Base-by-base conservation (phyloP, 2,888 invertebrate species). In the Stratiomys singularior region DNA sequence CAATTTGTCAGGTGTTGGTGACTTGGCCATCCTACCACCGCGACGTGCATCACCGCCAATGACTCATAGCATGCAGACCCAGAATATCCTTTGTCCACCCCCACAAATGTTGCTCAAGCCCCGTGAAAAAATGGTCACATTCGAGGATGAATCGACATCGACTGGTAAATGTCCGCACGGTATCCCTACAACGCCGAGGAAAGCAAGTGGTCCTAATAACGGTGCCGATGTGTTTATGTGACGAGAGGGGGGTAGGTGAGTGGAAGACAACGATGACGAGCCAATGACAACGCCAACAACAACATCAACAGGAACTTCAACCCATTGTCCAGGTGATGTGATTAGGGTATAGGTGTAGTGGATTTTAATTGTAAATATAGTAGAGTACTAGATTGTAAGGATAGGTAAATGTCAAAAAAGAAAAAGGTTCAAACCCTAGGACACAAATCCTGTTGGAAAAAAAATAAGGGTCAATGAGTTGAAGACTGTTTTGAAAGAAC, bases 171-270 rank as follows among this genome's bases (percentile, higher is more conserved):
- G 87, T 80, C 86, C 88, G 83, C 88, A 89, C 81, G 86, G 86
- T 15, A 83, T 88, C 83, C 86, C 86, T 80, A 84, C 86, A 25
- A 87, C 87, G 77, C 87, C 87, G 21, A 83, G 87, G 23, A 87
- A 87, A 79, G 78, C 80, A 15, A 88, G 91, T 66, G 92, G 92
- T 80, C 93, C 91, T 78, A 82, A 89, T 79, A 88, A 91, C 67
- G 92, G 92, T 80, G 93, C 91, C 78, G 94, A 94, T 85, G 92
- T 94, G 82, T 94, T 94, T 85, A 94, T 94, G 94, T 94, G 93
- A 94, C 92, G 90, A 80, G 85, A 85, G 81, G 83, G 84, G 81
- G 83, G 83, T 76, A 83, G 83, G 82, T 85, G 86, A 86, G 82
- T 78, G 80, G 81, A 81, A 47, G 77, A 74, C 18, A 67, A 77